Percentiles rank a stretch among this genome's conserved stretches.
Conservation (phyloP, 2,113 vertebrate genomes). For the Mustelus asterias region DNA sequence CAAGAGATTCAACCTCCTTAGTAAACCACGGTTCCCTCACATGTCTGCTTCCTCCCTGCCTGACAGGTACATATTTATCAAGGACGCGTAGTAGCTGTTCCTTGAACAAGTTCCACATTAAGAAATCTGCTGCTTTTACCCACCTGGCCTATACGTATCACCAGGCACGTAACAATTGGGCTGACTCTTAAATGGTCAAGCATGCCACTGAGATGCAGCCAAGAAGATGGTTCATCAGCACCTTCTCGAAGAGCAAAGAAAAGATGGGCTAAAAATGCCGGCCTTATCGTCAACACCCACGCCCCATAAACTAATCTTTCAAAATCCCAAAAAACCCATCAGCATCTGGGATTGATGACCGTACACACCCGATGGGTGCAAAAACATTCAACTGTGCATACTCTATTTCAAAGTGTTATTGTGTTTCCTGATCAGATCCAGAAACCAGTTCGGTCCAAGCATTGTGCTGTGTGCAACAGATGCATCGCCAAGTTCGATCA, state of each 20-base stretch:
- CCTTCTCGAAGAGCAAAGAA: not conserved
- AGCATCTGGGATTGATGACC: not conserved
- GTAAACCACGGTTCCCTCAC: too few species aligned
- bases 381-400: not conserved
- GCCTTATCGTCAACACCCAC: not conserved
- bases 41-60: too few species aligned
- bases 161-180: not conserved
- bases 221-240: not conserved
- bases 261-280: not conserved
- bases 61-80: too few species aligned
- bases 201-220: not conserved
- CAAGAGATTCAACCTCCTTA: too few species aligned
- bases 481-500: constrained; percentile 98
- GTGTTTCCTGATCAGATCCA: constrained; percentile 72
- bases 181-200: not conserved
- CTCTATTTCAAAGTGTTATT: not conserved
- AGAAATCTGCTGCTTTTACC: not conserved
- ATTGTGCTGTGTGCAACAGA: constrained; percentile 94
- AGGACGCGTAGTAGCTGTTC: too few species aligned
- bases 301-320: not conserved
- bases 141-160: not conserved
- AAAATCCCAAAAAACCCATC: not conserved
- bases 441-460: constrained; percentile 96
- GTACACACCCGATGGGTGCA: not conserved
- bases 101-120: too few species aligned